These are phyloP conservation scores for Nyctereutes procyonoides DNA, from an alignment of 2,113 vertebrate species.

Conservation along the genomic window DNA sequence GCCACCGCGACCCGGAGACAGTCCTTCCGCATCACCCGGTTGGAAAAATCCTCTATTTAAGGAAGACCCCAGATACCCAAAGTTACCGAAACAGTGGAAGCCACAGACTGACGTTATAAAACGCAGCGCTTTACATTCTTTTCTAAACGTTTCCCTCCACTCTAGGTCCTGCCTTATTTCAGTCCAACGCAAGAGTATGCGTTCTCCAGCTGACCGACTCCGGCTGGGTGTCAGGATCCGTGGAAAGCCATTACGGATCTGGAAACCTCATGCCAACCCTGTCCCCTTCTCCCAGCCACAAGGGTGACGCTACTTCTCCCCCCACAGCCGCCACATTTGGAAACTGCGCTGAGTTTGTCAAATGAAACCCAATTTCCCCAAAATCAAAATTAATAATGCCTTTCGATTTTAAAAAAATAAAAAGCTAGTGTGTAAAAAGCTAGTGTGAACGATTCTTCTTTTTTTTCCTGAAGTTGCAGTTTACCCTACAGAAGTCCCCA, in stretches of 20 bases:
- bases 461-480: not conserved
- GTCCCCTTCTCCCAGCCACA: not conserved
- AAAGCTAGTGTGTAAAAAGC: not conserved
- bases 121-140: not conserved
- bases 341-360: not conserved
- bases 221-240: fast-evolving
- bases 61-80: not conserved
- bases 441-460: not conserved
- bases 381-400: slow-evolving; percentile 41
- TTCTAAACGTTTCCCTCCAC: not conserved
- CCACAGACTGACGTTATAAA: not conserved
- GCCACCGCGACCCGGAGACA: fast-evolving
- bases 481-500: not conserved
- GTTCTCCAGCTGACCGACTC: fast-evolving
- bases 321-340: not conserved
- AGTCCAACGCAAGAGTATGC: fast-evolving
- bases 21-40: fast-evolving
- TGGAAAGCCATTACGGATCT: not conserved
- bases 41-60: not conserved
- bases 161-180: not conserved
- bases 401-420: not conserved
- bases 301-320: too few relatives aligned
- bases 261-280: not conserved
- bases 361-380: not conserved
- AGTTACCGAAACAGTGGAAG: not conserved